Base-by-base conservation (phyloP, 2,888 invertebrate genomes). In the Lasioglossum malachurum region DNA sequence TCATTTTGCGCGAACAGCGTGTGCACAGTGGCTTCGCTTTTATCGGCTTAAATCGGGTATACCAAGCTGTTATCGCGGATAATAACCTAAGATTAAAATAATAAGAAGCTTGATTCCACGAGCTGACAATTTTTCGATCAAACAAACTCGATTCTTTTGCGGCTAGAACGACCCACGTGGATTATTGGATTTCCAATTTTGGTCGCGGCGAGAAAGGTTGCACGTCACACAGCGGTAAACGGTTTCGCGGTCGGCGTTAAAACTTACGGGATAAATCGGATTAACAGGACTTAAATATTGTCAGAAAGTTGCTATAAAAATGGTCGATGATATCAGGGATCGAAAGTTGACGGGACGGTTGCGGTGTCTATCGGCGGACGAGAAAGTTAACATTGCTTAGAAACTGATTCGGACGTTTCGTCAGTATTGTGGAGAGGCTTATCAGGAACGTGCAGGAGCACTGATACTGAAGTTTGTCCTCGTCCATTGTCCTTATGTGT, bases 381-480 rank as follows among this genome's bases (percentile, higher is more conserved):
- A 46, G n/a, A 73, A 73, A 64, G n/a, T 35, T 53, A 31, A 12
- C 31, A 49, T 27, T 41, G 23, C 19, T 81, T n/a, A 31, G 64
- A 23, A 64, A 57, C 31, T 67, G 64, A 82, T 76, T 82, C 53
- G 74, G 8, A 69, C 74, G 78, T 53, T 83, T 53, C 7, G 23
- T 41, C 57, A 31, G 53, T 49, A 46, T 67, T 57, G 44, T 38
- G n/a, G 31, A 4, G 16, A 44, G n/a, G 14, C 53, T 74, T 53
- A 83, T 84, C 57, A 23, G 44, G n/a, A 38, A 38, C 41, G n/a
- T 53, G n/a, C 57, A n/a, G 41, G 44, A 44, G 19, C 35, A 23
- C 57, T 69, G 73, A 57, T 83, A 74, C 16, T 27, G 44, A 44
- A 31, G 71, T 53, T 71, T 78, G 71, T 78, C 53, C 78, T 71